Evolutionary conservation across 1,140 invertebrate species (phyloP), one percentile per base, ranked within the genome.

Genomic region (Nebria ingens): DNA sequence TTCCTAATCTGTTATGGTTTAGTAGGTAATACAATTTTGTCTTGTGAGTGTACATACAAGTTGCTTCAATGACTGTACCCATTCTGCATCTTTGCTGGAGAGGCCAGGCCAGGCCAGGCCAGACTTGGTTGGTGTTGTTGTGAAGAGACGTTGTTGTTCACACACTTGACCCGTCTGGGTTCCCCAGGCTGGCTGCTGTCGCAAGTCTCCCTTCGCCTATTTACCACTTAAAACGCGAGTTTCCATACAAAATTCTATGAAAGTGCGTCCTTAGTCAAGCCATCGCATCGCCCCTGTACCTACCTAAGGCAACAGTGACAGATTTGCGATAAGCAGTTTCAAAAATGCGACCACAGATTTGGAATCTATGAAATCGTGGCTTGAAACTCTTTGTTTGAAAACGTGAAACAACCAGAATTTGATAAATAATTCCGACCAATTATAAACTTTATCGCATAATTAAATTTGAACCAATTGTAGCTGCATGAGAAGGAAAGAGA

Each of bases 401-500:
- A 34, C 25, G 25, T 17, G 17, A 17, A 45, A 45, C 6, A 17
- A 45, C 40, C 40, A 17, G 17, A 45, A 45, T 45, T 45, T 45
- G 17, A 45, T 45, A 45, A 45, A 45, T 45, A 45, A 45, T 45
- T 45, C 40, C 40, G 40, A 17, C 40, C 40, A 45, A 45, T 45
- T 45, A 45, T 17, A 45, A 45, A 45, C 40, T 45, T 45, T 45
- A 45, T 45, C 40, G 40, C 40, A 45, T 45, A 45, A 45, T 45
- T 45, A 45, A 45, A 45, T 45, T 45, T 45, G 6, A 45, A 45
- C 40, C 40, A 45, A 45, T 45, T 45, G 40, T 45, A 45, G 15
- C 40, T 4, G 9, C 17, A 45, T 45, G 40, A 45, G 15, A 17
- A 34, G 6, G 25, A n/a, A 9, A 6, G 25, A 34, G 25, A 6